Percentiles rank a stretch among this genome's conserved stretches.
Conservation (phyloP, 2,888 invertebrate genomes). For the Fissipunctia ypsillon region DNA sequence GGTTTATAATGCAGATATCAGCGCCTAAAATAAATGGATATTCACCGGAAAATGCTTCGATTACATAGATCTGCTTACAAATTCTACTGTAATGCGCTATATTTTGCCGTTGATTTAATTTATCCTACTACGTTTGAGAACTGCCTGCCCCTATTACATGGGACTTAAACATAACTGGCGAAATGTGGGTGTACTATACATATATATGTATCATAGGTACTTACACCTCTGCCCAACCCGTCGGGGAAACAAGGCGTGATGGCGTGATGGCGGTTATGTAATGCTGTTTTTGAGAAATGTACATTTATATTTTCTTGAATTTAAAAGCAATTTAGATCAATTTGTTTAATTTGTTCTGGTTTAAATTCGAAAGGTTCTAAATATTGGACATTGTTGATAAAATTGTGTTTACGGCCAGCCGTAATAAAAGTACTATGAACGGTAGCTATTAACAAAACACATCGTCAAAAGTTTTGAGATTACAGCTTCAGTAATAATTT, state of each 20-base stretch:
- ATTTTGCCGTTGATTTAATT: background rate
- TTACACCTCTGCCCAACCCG: too few relatives aligned
- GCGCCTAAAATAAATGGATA: conserved; percentile 43
- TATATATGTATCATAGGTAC: too few relatives aligned
- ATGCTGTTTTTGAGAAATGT: background rate
- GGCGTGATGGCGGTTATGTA: too few relatives aligned
- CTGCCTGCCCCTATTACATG: too few relatives aligned
- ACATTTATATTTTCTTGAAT: conserved; percentile 6
- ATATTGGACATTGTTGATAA: background rate
- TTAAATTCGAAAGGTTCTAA: background rate
- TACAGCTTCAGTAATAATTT: background rate
- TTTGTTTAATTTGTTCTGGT: background rate
- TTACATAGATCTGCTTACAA: conserved; percentile 3
- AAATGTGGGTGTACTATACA: too few relatives aligned
- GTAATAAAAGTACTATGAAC: background rate
- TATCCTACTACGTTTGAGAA: background rate
- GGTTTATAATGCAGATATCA: conserved; percentile 27
- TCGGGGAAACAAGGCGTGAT: too few relatives aligned
- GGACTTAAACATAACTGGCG: too few relatives aligned
- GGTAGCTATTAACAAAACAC: conserved; percentile 3
- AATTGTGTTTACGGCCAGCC: background rate
- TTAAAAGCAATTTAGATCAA: background rate
- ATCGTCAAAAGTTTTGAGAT: conserved; percentile 6
- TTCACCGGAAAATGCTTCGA: conserved; percentile 16
- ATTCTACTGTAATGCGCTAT: background rate